Percentiles rank a stretch among this genome's conserved stretches.
phyloP scores from a whole-genome alignment of 2,797 vertebrate species.

The Scyliorhinus canicula region DNA sequence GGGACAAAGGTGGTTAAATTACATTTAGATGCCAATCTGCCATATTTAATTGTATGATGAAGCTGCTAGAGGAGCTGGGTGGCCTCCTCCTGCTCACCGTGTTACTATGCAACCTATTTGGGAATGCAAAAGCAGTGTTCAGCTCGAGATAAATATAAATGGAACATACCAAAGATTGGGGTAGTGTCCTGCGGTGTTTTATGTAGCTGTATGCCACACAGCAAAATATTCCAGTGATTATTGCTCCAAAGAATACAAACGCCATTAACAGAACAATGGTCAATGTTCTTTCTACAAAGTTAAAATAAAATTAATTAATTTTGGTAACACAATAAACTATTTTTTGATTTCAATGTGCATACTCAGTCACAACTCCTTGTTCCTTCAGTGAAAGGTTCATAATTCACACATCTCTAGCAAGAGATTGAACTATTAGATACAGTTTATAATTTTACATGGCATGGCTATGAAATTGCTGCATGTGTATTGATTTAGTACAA shows the following conservation, averaged over 20 bases:
- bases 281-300: background rate
- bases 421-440: background rate
- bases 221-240: background rate
- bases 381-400: background rate
- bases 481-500: background rate
- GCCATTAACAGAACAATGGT: background rate
- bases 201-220: background rate
- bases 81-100: background rate
- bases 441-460: background rate
- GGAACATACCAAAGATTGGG: slow-evolving; percentile 11
- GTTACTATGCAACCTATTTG: background rate
- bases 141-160: background rate
- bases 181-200: background rate
- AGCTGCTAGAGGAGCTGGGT: background rate
- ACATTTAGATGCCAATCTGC: background rate
- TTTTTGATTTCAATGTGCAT: background rate
- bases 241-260: background rate
- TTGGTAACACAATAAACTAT: background rate
- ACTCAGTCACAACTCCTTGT: background rate
- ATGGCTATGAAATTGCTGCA: background rate
- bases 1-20: background rate
- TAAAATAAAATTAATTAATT: background rate
- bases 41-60: background rate
- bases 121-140: background rate
- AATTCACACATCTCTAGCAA: background rate